Percentiles rank a stretch among this genome's conserved stretches.
These are phyloP conservation scores for Pentalonia nigronervosa DNA, from an alignment of 1,140 invertebrate species.

Conservation along the genomic window DNA sequence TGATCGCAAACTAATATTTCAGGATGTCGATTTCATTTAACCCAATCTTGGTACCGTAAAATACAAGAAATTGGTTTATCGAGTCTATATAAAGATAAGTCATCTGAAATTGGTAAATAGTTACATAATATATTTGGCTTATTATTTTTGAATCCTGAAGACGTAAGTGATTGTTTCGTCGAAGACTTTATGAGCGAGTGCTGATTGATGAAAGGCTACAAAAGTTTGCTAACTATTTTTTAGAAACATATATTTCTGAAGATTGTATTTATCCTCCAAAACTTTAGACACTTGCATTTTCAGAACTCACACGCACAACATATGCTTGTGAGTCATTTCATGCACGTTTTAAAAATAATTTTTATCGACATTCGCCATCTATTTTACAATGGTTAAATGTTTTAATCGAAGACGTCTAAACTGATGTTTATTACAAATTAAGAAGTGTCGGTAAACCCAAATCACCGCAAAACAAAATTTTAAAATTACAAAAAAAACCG, in stretches of 20 bases:
- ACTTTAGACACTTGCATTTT: too few species aligned
- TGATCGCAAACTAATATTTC: background rate
- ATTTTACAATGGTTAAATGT: too few species aligned
- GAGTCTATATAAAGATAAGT: background rate
- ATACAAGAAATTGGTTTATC: background rate
- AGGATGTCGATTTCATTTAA: background rate
- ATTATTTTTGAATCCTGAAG: background rate
- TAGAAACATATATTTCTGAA: background rate
- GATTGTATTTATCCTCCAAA: background rate
- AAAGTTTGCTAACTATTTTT: background rate
- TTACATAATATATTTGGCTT: background rate
- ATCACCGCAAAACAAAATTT: too few species aligned
- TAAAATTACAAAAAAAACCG: too few species aligned
- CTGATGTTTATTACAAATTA: too few species aligned
- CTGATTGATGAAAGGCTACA: background rate
- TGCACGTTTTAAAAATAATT: too few species aligned
- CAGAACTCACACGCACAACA: too few species aligned
- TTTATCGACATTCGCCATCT: too few species aligned
- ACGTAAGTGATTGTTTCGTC: background rate
- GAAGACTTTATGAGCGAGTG: background rate
- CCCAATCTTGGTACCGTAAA: background rate
- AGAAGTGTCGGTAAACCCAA: too few species aligned
- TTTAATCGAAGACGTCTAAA: too few species aligned
- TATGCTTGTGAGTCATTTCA: too few species aligned
- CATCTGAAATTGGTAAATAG: background rate